A percentile compares a stretch with the other conserved stretches of the same genome.
Conservation (phyloP, 2,888 invertebrate species). For the Vanessa cardui region DNA sequence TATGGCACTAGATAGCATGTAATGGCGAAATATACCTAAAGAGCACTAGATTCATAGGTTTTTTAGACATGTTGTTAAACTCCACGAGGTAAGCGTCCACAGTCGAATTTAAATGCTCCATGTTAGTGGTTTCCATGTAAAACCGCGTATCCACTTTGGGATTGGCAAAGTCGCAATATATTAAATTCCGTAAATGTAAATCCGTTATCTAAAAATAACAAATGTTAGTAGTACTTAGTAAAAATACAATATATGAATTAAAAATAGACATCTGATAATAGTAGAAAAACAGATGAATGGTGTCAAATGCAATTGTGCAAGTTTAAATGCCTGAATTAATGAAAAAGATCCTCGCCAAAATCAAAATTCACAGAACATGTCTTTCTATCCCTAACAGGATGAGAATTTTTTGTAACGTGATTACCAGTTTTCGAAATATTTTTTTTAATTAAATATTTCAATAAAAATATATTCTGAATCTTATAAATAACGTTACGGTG, state of each 20-base stretch:
- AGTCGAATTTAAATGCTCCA: constrained; percentile 90
- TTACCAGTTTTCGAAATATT: too few relatives aligned
- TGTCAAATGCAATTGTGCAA: too few relatives aligned
- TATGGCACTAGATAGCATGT: background rate
- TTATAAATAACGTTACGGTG: constrained; percentile 39
- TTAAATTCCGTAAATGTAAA: constrained; percentile 90
- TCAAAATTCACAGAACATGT: too few relatives aligned
- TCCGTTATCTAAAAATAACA: constrained; percentile 85
- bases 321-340: too few relatives aligned
- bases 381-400: too few relatives aligned
- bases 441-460: too few relatives aligned
- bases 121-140: constrained; percentile 93
- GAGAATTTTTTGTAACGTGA: too few relatives aligned
- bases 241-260: too few relatives aligned
- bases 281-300: too few relatives aligned
- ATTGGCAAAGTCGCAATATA: constrained; percentile 98
- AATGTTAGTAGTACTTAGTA: background rate
- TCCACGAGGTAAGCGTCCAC: constrained; percentile 95
- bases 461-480: background rate
- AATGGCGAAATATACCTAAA: constrained; percentile 84
- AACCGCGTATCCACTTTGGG: constrained; percentile 94
- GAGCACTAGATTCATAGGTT: constrained; percentile 97
- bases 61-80: constrained; percentile 97
- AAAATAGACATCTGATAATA: too few relatives aligned
- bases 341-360: too few relatives aligned